phyloP scores from a whole-genome alignment of 2,113 vertebrate species.

The Corythornis vintsioides region DNA sequence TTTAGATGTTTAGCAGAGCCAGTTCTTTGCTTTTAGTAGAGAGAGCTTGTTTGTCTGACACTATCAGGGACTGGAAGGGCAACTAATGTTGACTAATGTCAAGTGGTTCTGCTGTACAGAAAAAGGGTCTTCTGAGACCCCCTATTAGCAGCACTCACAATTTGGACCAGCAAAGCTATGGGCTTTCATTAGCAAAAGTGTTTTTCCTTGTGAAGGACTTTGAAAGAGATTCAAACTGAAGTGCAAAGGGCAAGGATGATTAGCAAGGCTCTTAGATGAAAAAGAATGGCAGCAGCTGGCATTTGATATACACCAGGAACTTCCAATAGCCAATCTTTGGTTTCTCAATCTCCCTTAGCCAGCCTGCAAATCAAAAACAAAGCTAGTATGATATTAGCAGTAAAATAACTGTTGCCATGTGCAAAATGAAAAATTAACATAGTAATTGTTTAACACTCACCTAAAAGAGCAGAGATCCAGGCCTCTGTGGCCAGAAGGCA shows the following conservation, averaged over 20 bases:
- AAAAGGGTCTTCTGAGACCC: not conserved
- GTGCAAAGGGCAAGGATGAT: not conserved
- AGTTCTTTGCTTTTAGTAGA: not conserved
- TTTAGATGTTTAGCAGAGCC: not conserved
- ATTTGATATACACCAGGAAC: not conserved
- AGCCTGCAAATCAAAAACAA: not conserved
- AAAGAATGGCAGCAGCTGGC: slow-evolving; percentile 22
- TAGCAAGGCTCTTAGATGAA: slow-evolving; percentile 21
- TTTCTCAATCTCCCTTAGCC: not conserved
- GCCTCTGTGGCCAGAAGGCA: not conserved
- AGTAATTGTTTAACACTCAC: not conserved
- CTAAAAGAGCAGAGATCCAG: not conserved
- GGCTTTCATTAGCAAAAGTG: slow-evolving; percentile 12
- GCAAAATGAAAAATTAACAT: not conserved
- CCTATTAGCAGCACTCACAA: not conserved
- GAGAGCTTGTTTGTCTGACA: slow-evolving; percentile 4
- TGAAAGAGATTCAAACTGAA: slow-evolving; percentile 29
- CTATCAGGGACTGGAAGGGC: not conserved
- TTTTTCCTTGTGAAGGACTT: slow-evolving; percentile 9
- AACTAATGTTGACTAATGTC: slow-evolving; percentile 15
- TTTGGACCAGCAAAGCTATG: not conserved
- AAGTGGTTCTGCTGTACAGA: slow-evolving; percentile 2
- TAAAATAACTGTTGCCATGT: not conserved
- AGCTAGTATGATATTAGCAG: not conserved
- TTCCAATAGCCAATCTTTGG: not conserved